Percentiles rank a stretch among this genome's conserved stretches.
phyloP scores from a whole-genome alignment of 2,113 vertebrate species.

The Pachyramphus minor region DNA sequence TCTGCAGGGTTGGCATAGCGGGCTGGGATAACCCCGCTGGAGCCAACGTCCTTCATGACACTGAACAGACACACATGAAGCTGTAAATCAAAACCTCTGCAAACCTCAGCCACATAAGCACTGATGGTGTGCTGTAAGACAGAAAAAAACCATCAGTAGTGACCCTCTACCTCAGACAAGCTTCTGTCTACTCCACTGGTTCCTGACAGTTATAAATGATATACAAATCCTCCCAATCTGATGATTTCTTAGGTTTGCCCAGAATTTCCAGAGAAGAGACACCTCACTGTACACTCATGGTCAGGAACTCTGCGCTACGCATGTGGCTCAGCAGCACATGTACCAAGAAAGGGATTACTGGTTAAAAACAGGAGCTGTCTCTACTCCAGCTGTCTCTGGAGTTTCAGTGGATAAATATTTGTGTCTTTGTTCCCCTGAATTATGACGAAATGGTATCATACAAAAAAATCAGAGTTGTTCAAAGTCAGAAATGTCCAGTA shows the following conservation, averaged over 20 bases:
- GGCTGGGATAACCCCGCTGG: not conserved
- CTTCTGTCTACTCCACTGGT: not conserved
- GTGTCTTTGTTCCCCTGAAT: not conserved
- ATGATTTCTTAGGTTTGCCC: not conserved
- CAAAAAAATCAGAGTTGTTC: not conserved
- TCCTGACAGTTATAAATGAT: not conserved
- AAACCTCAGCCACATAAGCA: conserved; percentile 73
- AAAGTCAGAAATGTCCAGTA: not conserved
- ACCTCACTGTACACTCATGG: fast-evolving
- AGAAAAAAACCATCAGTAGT: not conserved
- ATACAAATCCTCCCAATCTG: not conserved
- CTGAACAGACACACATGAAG: conserved; percentile 80
- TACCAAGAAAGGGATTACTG: not conserved
- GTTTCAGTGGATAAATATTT: not conserved
- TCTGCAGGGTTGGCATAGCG: conserved; percentile 47
- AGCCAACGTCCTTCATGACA: not conserved
- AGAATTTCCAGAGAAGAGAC: not conserved
- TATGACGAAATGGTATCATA: not conserved
- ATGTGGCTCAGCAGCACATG: fast-evolving
- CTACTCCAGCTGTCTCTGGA: fast-evolving
- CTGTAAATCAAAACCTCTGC: conserved; percentile 61
- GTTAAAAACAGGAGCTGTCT: not conserved
- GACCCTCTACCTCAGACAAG: not conserved
- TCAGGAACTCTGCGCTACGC: not conserved
- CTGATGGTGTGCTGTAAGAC: conserved; percentile 54